Conservation (phyloP, 1,140 invertebrate species). For the Centruroides sculpturatus region DNA sequence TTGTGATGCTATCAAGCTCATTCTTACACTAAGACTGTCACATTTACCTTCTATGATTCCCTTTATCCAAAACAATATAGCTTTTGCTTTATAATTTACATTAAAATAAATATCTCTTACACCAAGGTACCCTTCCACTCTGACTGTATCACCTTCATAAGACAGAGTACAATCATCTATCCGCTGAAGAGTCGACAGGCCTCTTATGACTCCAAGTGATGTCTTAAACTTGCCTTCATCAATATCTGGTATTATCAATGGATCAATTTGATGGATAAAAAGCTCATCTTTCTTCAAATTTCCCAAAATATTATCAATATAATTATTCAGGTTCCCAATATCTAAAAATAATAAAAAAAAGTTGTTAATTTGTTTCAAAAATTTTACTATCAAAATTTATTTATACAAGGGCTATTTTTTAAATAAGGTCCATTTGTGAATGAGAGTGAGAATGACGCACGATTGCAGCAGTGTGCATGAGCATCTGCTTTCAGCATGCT, state of each 20-base stretch:
- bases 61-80: constrained; percentile 14
- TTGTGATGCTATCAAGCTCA: constrained; percentile 3
- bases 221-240: constrained; percentile 7
- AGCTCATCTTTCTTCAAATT: constrained; percentile 7
- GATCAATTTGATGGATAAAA: constrained; percentile 7
- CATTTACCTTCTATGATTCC: neutral
- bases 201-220: neutral
- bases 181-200: constrained; percentile 8
- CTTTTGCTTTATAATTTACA: constrained; percentile 8
- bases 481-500: too few species aligned
- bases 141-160: constrained; percentile 6
- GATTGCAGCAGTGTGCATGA: too few species aligned
- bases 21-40: constrained; percentile 7
- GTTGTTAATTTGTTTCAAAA: too few species aligned
- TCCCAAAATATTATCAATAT: constrained; percentile 6
- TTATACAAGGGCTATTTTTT: too few species aligned
- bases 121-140: constrained; percentile 4
- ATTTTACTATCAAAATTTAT: too few species aligned
- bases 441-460: too few species aligned
- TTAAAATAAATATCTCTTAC: constrained; percentile 5
- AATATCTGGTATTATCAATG: constrained; percentile 8
- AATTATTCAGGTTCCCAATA: constrained; percentile 10
- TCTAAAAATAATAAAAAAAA: too few species aligned
- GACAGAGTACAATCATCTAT: constrained; percentile 10
- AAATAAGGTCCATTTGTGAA: too few species aligned